A percentile compares a stretch with the other conserved stretches of the same genome.
Conservation (phyloP, 2,113 vertebrate species). For the Copsychus sechellarum region DNA sequence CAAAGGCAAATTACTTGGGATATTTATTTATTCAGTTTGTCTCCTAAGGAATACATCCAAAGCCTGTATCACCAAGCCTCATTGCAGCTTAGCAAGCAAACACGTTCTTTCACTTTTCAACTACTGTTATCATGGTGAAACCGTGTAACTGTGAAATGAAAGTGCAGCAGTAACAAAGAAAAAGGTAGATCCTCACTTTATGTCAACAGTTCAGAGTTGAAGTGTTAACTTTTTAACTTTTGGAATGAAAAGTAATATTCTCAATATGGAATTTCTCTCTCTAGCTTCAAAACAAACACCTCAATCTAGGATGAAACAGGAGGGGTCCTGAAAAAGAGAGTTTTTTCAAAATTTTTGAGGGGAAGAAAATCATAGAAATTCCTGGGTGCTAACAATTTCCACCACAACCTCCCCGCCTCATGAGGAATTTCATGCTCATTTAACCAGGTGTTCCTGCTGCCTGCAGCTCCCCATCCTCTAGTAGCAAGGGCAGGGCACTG, state of each 20-base stretch:
- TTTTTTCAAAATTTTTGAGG: neutral
- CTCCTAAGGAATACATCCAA: neutral
- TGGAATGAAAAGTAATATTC: neutral
- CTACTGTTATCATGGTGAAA: neutral
- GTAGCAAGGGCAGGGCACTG: accelerated
- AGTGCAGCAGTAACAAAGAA: neutral
- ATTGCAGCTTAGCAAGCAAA: neutral
- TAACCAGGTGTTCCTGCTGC: neutral
- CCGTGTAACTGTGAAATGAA: neutral
- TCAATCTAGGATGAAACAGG: neutral
- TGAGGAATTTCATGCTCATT: neutral
- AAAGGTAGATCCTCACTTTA: neutral
- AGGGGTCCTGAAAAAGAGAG: neutral
- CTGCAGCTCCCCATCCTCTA: neutral
- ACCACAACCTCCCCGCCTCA: accelerated
- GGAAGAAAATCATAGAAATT: neutral
- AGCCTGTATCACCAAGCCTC: neutral
- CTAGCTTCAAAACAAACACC: neutral
- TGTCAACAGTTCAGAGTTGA: neutral
- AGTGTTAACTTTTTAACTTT: neutral
- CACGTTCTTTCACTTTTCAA: neutral
- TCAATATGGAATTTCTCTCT: neutral
- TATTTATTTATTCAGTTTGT: neutral
- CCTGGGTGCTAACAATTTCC: neutral
- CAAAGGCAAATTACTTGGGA: neutral